Conservation (phyloP, 2,797 vertebrate species). For the Leptoclinus maculatus region DNA sequence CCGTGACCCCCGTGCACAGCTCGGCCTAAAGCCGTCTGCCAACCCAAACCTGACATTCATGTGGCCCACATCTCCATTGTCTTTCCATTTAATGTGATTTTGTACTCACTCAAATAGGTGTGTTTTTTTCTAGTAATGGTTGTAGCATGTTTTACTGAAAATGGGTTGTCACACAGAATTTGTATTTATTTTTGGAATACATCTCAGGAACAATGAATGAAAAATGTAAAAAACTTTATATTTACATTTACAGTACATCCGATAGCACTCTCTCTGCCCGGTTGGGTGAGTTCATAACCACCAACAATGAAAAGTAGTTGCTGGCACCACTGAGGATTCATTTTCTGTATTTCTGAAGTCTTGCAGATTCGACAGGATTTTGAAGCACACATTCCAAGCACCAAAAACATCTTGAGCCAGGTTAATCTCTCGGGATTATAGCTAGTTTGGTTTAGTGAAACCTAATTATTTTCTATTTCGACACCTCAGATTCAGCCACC, state of each 20-base stretch:
- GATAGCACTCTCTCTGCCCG: neutral
- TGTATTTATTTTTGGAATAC: constrained; percentile 47
- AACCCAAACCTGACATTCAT: constrained; percentile 20
- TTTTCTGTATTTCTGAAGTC: constrained; percentile 31
- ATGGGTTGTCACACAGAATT: constrained; percentile 26
- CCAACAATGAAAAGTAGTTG: constrained; percentile 24
- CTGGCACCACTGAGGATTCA: neutral
- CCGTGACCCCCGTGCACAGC: constrained; percentile 17
- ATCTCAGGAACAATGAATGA: constrained; percentile 49
- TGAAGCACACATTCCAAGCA: constrained; percentile 20
- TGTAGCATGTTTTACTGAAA: constrained; percentile 18
- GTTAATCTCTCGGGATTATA: constrained; percentile 12
- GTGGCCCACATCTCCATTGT: neutral
- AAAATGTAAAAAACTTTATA: neutral
- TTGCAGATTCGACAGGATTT: constrained; percentile 17
- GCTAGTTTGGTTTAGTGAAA: neutral
- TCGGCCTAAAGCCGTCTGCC: constrained; percentile 34
- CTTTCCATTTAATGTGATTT: neutral
- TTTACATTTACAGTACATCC: constrained; percentile 16
- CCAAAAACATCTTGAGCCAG: constrained; percentile 6
- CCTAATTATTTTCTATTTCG: constrained; percentile 16
- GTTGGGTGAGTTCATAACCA: constrained; percentile 16
- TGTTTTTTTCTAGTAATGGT: constrained; percentile 9
- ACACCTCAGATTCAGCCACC: constrained; percentile 8
- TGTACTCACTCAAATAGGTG: constrained; percentile 2